Conservation (phyloP, 2,797 vertebrate genomes). For the Graptemys geographica region DNA sequence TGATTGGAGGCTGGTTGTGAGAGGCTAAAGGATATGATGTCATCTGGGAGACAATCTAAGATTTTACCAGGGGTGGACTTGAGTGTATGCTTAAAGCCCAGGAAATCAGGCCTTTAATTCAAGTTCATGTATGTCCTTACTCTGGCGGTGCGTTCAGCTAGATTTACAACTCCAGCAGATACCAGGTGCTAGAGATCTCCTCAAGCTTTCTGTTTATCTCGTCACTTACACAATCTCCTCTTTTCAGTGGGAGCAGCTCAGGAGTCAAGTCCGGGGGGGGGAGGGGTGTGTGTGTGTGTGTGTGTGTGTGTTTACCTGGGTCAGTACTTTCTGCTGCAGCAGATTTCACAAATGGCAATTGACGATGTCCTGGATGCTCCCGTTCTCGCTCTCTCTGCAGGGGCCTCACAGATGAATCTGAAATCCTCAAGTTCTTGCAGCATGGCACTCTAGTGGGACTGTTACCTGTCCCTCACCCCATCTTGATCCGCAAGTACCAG, state of each 20-base stretch:
- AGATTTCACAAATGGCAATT: neutral
- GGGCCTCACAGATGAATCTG: conserved; percentile 96
- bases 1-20: neutral
- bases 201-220: neutral
- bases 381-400: conserved; percentile 73
- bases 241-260: neutral
- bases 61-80: neutral
- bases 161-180: neutral
- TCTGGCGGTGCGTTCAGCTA: neutral
- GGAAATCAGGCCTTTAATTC: neutral
- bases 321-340: neutral
- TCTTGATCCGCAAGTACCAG: conserved; percentile 99
- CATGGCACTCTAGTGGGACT: conserved; percentile 97
- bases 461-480: conserved; percentile 97
- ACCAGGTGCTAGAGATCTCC: neutral
- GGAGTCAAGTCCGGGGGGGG: fast-evolving
- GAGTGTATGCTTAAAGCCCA: neutral
- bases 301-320: neutral
- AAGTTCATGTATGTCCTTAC: neutral
- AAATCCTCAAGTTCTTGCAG: conserved; percentile 97
- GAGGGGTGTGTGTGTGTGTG: neutral
- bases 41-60: neutral
- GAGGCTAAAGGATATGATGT: neutral
- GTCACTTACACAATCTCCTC: neutral
- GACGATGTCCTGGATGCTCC: neutral